Evolutionary conservation across 2,797 vertebrate species (phyloP).

Genomic region (Syncerus caffer): DNA sequence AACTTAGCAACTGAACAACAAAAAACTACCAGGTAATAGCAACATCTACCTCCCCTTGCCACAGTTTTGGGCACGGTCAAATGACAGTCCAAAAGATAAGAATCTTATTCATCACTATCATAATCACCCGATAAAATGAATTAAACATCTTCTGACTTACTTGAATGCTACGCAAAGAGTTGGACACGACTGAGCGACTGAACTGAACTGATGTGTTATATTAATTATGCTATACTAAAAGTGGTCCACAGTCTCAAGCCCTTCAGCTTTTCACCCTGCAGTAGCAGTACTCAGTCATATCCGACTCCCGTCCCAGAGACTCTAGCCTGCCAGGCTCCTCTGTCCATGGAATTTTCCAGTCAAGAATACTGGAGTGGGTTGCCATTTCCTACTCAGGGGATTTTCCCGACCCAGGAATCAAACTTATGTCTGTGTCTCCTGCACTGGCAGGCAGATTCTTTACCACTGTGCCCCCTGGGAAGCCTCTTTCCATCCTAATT

Average conservation of each 20-base stretch:
- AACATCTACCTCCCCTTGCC: slow-evolving; percentile 41
- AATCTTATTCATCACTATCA: slow-evolving; percentile 21
- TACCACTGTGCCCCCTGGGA: background rate
- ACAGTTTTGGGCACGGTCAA: background rate
- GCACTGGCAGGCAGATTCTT: background rate
- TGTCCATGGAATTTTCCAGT: background rate
- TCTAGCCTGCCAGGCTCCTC: background rate
- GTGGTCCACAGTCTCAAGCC: background rate
- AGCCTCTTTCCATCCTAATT: background rate
- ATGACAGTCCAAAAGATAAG: slow-evolving; percentile 15
- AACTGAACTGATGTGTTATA: background rate
- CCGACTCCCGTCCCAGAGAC: background rate
- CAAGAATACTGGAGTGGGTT: background rate
- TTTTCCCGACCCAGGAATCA: background rate
- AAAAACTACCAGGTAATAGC: background rate
- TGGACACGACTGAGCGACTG: accelerated
- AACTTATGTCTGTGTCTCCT: background rate
- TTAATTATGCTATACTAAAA: background rate
- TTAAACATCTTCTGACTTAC: background rate
- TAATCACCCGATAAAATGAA: background rate
- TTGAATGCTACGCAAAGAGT: background rate
- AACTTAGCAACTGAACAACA: background rate
- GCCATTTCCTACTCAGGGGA: background rate
- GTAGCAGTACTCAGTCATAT: background rate
- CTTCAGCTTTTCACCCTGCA: background rate